Base-by-base conservation (phyloP, 2,888 invertebrate genomes). In the Smittia aterrima region DNA sequence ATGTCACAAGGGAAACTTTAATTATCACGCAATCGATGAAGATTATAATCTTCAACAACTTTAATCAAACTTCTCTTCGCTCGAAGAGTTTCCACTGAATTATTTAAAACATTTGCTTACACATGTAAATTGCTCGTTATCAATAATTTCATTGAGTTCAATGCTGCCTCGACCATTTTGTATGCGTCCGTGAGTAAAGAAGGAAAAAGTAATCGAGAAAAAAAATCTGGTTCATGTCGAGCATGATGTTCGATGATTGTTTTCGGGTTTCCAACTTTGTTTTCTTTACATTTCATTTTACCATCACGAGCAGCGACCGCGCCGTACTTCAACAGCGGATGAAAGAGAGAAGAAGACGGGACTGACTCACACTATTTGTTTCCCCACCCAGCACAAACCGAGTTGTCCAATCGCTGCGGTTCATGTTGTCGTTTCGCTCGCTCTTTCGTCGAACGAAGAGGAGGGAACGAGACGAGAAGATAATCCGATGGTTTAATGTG, bases 231-330 rank as follows among this genome's bases (percentile, higher is more conserved):
- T 53, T 70, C 54, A 70, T 70, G 70, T 70, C 27, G 53, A 53
- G 70, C 68, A 70, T 70, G 53, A 70, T 70, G 70, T 70, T 70
- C 18, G 70, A 54, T 53, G 53, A 70, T 70, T 38, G 40, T 70
- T 53, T 70, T 70, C 70, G 41, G 70, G 53, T 70, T 67, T 67
- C 20, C 67, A 32, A 67, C 67, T 67, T 66, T 27, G 13, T 24
- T 47, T 47, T 53, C 25, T 70, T 54, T 54, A 27, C 7, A 16
- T 70, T 18, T 16, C 25, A 25, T 47, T 27, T 20, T 27, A 25
- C 27, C 41, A 7, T 67, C 40, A 16, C 27, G 20, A 32, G 38
- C 38, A n/a, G 66, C 32, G 67, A 20, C 22, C 58, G 22, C 58
- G 18, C 16, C 18, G 18, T 1, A 2, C 18, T 58, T 18, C 4